Conservation (phyloP, 2,888 invertebrate genomes). For the Allophyes oxyacanthae region DNA sequence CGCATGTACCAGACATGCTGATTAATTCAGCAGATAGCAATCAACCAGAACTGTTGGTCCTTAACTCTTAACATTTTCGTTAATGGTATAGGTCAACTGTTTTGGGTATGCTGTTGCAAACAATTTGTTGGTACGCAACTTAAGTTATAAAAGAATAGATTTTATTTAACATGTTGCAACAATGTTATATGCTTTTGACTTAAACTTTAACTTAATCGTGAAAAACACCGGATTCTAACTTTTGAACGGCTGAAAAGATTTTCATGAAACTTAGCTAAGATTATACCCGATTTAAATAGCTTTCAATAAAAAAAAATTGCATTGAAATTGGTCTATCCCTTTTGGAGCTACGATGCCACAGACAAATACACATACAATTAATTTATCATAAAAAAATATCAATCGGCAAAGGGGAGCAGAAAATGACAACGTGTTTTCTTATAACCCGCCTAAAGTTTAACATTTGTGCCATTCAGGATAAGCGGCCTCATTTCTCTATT, state of each 20-base stretch:
- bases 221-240: no score
- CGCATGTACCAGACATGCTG: conserved; percentile 41
- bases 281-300: no score
- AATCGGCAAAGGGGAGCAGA: not conserved
- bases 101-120: conserved; percentile 27
- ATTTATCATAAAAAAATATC: no score
- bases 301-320: no score
- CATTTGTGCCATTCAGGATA: conserved; percentile 22
- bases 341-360: no score
- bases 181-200: no score
- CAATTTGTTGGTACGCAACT: conserved; percentile 6
- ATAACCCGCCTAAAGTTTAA: conserved; percentile 20
- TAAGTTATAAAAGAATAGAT: conserved; percentile 25
- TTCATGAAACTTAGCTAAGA: no score
- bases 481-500: conserved; percentile 60
- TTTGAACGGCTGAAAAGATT: no score
- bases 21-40: conserved; percentile 53
- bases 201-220: no score
- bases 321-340: no score
- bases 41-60: conserved; percentile 18
- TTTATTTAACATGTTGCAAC: not conserved
- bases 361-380: no score
- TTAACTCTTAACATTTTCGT: conserved; percentile 16
- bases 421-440: not conserved
- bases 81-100: conserved; percentile 16